Conservation (phyloP, 2,888 invertebrate genomes). For the Diaperis boleti region DNA sequence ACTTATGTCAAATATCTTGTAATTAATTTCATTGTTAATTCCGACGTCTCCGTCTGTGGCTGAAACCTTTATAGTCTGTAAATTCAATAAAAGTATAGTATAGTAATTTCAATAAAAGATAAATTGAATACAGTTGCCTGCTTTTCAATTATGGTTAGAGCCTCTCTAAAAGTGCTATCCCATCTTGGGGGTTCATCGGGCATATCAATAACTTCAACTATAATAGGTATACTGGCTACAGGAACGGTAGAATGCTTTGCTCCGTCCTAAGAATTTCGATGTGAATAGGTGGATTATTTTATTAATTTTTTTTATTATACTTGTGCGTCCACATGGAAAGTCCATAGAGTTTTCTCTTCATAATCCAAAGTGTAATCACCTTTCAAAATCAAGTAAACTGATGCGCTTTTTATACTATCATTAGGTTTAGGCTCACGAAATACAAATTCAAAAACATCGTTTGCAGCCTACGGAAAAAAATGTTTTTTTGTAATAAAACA, state of each 20-base stretch:
- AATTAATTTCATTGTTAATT: conserved; percentile 69
- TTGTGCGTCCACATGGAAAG: conserved; percentile 65
- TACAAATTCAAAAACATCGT: conserved; percentile 46
- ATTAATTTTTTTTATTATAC: no score
- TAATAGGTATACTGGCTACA: conserved; percentile 65
- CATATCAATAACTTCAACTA: conserved; percentile 72
- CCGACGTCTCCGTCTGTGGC: conserved; percentile 76
- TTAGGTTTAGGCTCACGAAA: conserved; percentile 14
- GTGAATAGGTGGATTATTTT: background rate
- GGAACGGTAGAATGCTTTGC: conserved; percentile 67
- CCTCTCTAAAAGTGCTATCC: conserved; percentile 69
- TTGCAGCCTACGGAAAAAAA: conserved; percentile 44
- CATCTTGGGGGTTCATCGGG: conserved; percentile 73
- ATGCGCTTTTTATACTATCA: conserved; percentile 25
- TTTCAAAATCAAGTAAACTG: conserved; percentile 51
- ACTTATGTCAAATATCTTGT: conserved; percentile 51
- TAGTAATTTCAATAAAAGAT: no score
- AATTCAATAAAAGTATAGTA: no score
- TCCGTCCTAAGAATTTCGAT: conserved; percentile 45
- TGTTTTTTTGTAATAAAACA: no score
- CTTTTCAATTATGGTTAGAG: conserved; percentile 72
- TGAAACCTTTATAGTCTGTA: conserved; percentile 18
- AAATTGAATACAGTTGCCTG: no score
- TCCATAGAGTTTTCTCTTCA: conserved; percentile 63
- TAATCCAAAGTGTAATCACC: conserved; percentile 55